A percentile compares a stretch with the other conserved stretches of the same genome.
Conservation (phyloP, 2,113 vertebrate species). For the Oreochromis aureus region DNA sequence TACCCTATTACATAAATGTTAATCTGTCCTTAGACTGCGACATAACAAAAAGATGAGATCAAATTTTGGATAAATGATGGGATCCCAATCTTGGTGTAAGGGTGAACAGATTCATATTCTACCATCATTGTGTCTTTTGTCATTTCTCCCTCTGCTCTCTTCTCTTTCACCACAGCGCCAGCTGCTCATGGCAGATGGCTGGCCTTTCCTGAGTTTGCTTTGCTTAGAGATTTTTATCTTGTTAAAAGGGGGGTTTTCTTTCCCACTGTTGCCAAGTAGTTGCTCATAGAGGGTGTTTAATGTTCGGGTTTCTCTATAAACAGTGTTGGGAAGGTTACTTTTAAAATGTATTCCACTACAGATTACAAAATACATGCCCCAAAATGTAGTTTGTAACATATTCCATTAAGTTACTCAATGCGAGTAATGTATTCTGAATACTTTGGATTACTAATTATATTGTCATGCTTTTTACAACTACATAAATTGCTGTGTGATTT, state of each 20-base stretch:
- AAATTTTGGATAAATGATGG: not conserved
- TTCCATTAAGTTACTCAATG: not conserved
- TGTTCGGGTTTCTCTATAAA: not conserved
- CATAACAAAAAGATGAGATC: not conserved
- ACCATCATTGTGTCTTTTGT: not conserved
- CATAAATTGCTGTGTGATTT: not conserved
- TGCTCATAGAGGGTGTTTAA: accelerated
- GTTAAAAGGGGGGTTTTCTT: not conserved
- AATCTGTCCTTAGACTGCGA: not conserved
- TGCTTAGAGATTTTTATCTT: not conserved
- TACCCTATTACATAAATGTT: not conserved
- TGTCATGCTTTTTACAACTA: not conserved
- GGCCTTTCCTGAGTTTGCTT: not conserved
- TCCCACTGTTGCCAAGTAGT: not conserved
- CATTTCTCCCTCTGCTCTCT: not conserved
- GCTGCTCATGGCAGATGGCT: not conserved
- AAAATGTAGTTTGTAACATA: not conserved
- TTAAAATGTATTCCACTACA: not conserved
- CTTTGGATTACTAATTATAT: not conserved
- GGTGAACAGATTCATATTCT: not conserved
- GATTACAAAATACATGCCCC: not conserved
- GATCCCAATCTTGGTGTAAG: not conserved
- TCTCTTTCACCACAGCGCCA: not conserved
- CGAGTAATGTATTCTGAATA: not conserved
- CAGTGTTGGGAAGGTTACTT: not conserved